Conservation (phyloP, 2,888 invertebrate species). For the Trissonchulus sp. region DNA sequence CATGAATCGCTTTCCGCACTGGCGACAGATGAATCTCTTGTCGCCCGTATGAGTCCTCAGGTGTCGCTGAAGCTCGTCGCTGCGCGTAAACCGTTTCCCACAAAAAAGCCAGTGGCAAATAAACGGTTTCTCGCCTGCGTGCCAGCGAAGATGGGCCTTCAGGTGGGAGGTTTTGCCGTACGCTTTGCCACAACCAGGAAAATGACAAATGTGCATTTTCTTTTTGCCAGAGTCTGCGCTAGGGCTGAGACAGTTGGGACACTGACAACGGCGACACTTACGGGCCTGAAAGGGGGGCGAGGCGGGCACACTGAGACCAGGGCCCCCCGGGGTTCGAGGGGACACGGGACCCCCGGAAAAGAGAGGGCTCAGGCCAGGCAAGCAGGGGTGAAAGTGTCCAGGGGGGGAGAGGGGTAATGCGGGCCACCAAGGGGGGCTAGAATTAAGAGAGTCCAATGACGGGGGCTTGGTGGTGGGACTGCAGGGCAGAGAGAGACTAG, state of each 20-base stretch:
- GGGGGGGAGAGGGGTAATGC: no score
- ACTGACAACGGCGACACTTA: conserved; percentile 40
- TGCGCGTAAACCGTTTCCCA: conserved; percentile 83
- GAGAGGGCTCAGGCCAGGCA: no score
- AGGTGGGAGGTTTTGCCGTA: conserved; percentile 86
- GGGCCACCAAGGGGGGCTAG: no score
- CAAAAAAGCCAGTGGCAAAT: conserved; percentile 97
- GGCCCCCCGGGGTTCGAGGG: no score
- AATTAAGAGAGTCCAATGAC: no score
- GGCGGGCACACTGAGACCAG: not conserved
- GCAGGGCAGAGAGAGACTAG: no score
- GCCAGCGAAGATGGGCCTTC: conserved; percentile 94
- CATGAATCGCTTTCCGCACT: conserved; percentile 94
- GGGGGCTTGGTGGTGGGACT: no score
- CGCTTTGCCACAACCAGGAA: conserved; percentile 76
- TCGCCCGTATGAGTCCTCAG: conserved; percentile 59
- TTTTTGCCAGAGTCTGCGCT: conserved; percentile 6
- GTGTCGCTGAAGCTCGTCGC: conserved; percentile 91
- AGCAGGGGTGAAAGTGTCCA: no score
- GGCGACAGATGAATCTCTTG: conserved; percentile 87
- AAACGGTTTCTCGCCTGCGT: conserved; percentile 90
- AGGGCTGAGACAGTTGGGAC: conserved; percentile 41
- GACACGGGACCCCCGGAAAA: no score
- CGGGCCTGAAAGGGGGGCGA: no score
- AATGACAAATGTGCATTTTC: conserved; percentile 73